Base-by-base conservation (phyloP, 2,797 vertebrate species). In the Masticophis lateralis region DNA sequence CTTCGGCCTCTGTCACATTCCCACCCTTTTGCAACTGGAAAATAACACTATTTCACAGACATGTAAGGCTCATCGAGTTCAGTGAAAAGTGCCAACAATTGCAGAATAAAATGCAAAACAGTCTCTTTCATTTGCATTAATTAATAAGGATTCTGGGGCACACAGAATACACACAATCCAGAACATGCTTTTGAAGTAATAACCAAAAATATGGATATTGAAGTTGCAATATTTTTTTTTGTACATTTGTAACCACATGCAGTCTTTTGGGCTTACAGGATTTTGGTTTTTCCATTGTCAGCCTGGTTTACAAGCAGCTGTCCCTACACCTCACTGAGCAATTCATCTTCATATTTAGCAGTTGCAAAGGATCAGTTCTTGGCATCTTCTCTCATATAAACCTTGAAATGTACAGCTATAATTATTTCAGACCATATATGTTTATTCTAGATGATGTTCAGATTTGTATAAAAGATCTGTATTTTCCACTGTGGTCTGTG, bases 341-440 rank as follows among this genome's bases (percentile, higher is more conserved):
- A 95, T 95, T 97, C 93, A 90, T 93, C 94, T 95, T 94, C 69
- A 83, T 91, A 95, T 91, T 93, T 92, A 87, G 94, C 95, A 94
- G 95, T 95, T 96, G 94, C 51, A 96, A 97, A 95, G 93, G 96
- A 61, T 88, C 37, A 90, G 93, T 94, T 93, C 90, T 94, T 96
- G 96, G 93, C 94, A 63, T 79, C 28, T 66, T 63, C 89, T 94
- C 93, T 93, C 74, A 96, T 55, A 63, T 92, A 95, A 90, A 91
- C 93, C 93, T 95, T 94, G 93, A 95, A 47, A 61, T 63, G 43
- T 63, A 86, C 88, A 89, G 74, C 95, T 95, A 94, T 95, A 96
- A 97, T 96, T 96, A 95, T 51, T 95, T 94, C 47, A 95, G 90
- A 95, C 95, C 92, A 94, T 91, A 95, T 96, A 51, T 94, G 95